phyloP scores from a whole-genome alignment of 2,888 invertebrate genomes.

The Leucophora obtusa region DNA sequence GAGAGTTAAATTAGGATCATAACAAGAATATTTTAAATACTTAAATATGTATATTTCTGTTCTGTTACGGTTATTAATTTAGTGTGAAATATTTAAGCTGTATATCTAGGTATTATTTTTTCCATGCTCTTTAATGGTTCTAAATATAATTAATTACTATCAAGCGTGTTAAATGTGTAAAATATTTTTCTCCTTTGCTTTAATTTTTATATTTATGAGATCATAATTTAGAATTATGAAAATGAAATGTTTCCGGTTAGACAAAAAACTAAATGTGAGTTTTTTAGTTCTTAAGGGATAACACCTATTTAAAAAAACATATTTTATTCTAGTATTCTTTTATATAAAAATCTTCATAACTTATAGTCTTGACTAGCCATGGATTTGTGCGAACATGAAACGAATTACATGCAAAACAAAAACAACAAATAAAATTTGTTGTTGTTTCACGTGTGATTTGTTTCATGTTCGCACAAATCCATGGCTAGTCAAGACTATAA shows the following conservation, averaged over 20 bases:
- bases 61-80: constrained; percentile 70
- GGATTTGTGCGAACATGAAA: no score
- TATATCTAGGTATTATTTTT: constrained; percentile 49
- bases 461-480: no score
- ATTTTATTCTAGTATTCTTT: no score
- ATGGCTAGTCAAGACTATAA: no score
- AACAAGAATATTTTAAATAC: constrained; percentile 11
- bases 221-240: constrained; percentile 64
- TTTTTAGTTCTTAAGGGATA: no score
- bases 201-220: constrained; percentile 60
- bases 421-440: no score
- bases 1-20: constrained; percentile 26
- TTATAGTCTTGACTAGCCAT: no score
- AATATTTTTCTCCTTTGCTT: constrained; percentile 38
- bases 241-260: constrained; percentile 52
- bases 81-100: constrained; percentile 72
- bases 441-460: no score
- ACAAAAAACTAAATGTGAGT: not conserved
- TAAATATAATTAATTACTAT: constrained; percentile 58
- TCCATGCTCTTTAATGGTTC: constrained; percentile 38
- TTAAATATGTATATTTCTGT: constrained; percentile 29
- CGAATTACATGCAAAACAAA: no score
- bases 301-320: no score
- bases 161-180: constrained; percentile 62
- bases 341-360: no score